phyloP scores from a whole-genome alignment of 2,888 invertebrate genomes.

The Tenthredo distinguenda region DNA sequence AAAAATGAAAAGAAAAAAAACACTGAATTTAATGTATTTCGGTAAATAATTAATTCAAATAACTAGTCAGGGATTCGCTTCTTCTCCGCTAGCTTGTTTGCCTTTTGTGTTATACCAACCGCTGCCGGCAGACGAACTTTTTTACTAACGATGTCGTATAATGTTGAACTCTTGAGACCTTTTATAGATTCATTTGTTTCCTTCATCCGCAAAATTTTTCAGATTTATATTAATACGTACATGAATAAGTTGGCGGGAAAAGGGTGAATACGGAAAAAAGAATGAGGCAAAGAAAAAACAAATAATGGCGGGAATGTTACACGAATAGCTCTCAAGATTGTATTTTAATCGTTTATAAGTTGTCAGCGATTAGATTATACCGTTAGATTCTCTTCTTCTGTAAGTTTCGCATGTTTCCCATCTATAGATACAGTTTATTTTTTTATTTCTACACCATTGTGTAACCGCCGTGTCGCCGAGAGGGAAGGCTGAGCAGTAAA shows the following conservation, averaged over 20 bases:
- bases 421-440: neutral
- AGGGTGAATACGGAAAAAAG: neutral
- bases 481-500: slow-evolving; percentile 59
- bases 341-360: slow-evolving; percentile 1
- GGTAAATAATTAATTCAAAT: neutral
- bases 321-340: neutral
- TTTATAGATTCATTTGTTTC: neutral
- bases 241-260: neutral
- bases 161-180: neutral
- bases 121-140: neutral
- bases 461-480: slow-evolving; percentile 61
- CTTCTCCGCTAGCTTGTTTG: neutral
- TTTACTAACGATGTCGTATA: neutral
- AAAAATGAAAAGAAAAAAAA: neutral
- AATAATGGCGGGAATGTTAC: neutral
- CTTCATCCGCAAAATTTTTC: neutral
- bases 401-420: slow-evolving; percentile 1
- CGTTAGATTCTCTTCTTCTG: neutral
- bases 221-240: neutral
- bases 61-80: neutral
- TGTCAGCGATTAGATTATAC: slow-evolving; percentile 11
- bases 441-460: slow-evolving; percentile 34
- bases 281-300: neutral
- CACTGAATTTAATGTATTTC: neutral
- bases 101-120: neutral